Base-by-base conservation (phyloP, 1,140 invertebrate genomes). In the Cataglyphis hispanica region DNA sequence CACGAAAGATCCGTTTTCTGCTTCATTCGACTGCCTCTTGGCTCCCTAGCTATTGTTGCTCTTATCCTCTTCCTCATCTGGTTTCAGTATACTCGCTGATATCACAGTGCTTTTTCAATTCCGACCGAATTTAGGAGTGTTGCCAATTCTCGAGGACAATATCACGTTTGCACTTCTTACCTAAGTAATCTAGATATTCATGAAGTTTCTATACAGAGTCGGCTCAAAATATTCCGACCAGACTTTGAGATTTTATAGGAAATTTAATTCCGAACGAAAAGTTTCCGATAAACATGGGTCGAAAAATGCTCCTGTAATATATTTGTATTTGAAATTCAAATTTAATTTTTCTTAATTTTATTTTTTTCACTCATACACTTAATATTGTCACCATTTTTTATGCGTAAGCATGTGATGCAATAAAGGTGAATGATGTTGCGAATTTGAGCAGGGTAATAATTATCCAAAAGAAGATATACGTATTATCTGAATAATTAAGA, bases 41-140 rank as follows among this genome's bases (percentile, higher is more conserved):
- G 77, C 70, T 84, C 53, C 61, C 72, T 46, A 64, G 56, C 43
- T 19, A 19, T 19, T 22, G 31, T 80, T 40, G 63, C 64, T 43
- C 81, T 86, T 69, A 81, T 60, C 58, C 50, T 60, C 25, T 50
- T 27, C 43, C 37, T 40, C 61, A 66, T 81, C 25, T 86, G 27
- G 11, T 27, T 37, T n/a, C 19, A 16, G 16, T 60, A 74, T 81
- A 80, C 53, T 76, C n/a, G 74, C 56, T 67, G 78, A n/a, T 74
- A 72, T 43, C 66, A 60, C 37, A 67, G 27, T 53, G 78, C 53
- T 83, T 40, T 74, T 74, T 83, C 67, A 83, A 74, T 83, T 60
- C 53, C 67, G 67, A 60, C 66, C 78, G 50, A 74, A 83, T 83
- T 81, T 43, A 27, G 34, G 56, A 83, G 78, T 60, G 78, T 37